A percentile compares a stretch with the other conserved stretches of the same genome.
phyloP scores from a whole-genome alignment of 2,113 vertebrate genomes.

The Pycnonotus jocosus region DNA sequence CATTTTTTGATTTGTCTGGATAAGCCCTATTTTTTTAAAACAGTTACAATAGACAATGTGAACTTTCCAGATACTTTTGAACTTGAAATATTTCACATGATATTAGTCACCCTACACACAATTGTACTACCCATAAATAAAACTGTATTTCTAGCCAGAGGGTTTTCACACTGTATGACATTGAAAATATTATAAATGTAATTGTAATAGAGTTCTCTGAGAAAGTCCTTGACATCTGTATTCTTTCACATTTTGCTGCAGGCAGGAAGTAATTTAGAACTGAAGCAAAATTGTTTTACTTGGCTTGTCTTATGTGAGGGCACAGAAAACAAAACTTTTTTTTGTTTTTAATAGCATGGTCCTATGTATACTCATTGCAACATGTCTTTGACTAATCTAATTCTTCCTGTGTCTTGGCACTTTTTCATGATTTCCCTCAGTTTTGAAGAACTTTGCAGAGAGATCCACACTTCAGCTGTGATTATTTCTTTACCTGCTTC shows the following conservation, averaged over 20 bases:
- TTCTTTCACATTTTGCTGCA: background rate
- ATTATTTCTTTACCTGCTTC: background rate
- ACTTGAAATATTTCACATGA: background rate
- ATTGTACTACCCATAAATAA: background rate
- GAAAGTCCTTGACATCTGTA: background rate
- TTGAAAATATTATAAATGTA: background rate
- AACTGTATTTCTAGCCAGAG: background rate
- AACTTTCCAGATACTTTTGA: background rate
- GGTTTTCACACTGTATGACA: background rate
- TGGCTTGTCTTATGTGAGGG: background rate
- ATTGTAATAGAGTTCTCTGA: background rate
- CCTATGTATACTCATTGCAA: background rate
- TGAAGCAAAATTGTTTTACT: background rate
- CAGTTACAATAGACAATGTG: background rate
- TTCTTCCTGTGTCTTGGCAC: background rate
- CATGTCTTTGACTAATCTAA: background rate
- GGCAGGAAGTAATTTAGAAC: background rate
- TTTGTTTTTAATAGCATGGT: background rate
- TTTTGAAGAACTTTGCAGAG: background rate
- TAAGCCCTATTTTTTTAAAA: background rate
- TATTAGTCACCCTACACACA: background rate
- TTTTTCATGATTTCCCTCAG: background rate
- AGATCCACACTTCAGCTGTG: background rate
- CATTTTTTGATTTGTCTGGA: background rate
- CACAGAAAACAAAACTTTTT: background rate